phyloP scores from a whole-genome alignment of 23 tunicate species.

The Diplosoma virens region DNA sequence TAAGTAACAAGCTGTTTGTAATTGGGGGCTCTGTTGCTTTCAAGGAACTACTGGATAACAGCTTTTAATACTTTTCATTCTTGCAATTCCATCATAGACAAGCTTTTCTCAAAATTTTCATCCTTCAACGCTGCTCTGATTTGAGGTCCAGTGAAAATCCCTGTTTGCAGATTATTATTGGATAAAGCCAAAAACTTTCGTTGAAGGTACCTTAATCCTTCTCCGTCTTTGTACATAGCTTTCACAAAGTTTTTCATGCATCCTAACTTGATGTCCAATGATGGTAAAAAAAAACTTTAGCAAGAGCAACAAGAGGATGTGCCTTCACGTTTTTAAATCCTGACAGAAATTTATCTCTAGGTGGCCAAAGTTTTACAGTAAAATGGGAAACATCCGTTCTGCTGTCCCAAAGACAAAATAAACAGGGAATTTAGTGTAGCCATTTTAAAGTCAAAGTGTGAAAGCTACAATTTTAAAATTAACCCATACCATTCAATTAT shows the following conservation, averaged over 20 bases:
- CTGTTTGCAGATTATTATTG: neutral
- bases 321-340: slow-evolving; percentile 7
- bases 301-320: slow-evolving; percentile 8
- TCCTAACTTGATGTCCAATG: slow-evolving; percentile 12
- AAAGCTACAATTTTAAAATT: slow-evolving; percentile 21
- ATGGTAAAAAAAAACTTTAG: slow-evolving; percentile 4
- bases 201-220: slow-evolving; percentile 17
- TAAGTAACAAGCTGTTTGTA: slow-evolving; percentile 20
- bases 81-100: slow-evolving; percentile 18
- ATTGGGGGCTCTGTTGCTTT: slow-evolving; percentile 13
- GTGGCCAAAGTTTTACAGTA: neutral
- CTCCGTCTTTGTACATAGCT: neutral
- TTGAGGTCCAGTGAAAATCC: slow-evolving; percentile 31
- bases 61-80: slow-evolving; percentile 9
- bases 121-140: slow-evolving; percentile 20
- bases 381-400: neutral
- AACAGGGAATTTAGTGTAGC: slow-evolving; percentile 7
- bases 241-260: slow-evolving; percentile 33
- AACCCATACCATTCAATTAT: slow-evolving; percentile 22
- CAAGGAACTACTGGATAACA: slow-evolving; percentile 15
- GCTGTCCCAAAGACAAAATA: slow-evolving; percentile 11
- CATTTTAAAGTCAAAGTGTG: slow-evolving; percentile 19
- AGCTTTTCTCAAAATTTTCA: slow-evolving; percentile 11
- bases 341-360: neutral
- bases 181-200: neutral